Percentiles rank a stretch among this genome's conserved stretches.
phyloP scores from a whole-genome alignment of 23 tunicate genomes.

The Clavelina lepadiformis region DNA sequence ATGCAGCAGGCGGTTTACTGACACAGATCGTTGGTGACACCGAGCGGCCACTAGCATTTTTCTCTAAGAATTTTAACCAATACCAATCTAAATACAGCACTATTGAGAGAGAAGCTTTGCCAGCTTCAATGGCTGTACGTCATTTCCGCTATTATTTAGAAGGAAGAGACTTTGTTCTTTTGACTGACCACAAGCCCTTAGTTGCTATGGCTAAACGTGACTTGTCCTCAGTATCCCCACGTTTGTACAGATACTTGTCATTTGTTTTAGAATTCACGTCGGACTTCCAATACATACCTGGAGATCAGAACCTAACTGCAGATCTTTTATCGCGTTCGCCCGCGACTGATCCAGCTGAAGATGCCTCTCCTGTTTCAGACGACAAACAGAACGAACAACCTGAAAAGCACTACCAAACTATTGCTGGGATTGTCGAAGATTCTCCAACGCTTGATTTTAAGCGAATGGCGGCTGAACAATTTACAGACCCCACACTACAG shows the following conservation, averaged over 20 bases:
- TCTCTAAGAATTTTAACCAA: background rate
- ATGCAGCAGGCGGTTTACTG: background rate
- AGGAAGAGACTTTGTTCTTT: background rate
- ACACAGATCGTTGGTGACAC: background rate
- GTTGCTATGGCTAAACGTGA: background rate
- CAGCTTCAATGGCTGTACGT: background rate
- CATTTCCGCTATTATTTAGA: background rate
- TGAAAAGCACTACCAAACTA: too few species aligned
- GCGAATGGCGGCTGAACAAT: too few species aligned
- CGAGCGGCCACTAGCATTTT: background rate
- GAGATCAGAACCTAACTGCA: background rate
- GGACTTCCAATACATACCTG: background rate
- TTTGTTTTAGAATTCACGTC: too few species aligned
- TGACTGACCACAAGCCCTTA: background rate
- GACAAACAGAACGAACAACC: too few species aligned
- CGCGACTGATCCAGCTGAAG: background rate
- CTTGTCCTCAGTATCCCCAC: background rate
- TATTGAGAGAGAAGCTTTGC: background rate
- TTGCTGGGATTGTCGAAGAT: too few species aligned
- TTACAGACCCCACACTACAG: too few species aligned
- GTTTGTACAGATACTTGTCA: too few species aligned
- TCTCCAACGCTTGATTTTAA: too few species aligned
- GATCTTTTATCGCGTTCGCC: background rate
- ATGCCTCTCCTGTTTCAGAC: too few species aligned
- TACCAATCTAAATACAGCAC: background rate